Evolutionary conservation across 2,888 invertebrate genomes (phyloP).

Genomic region (Drosophila gaucha): DNA sequence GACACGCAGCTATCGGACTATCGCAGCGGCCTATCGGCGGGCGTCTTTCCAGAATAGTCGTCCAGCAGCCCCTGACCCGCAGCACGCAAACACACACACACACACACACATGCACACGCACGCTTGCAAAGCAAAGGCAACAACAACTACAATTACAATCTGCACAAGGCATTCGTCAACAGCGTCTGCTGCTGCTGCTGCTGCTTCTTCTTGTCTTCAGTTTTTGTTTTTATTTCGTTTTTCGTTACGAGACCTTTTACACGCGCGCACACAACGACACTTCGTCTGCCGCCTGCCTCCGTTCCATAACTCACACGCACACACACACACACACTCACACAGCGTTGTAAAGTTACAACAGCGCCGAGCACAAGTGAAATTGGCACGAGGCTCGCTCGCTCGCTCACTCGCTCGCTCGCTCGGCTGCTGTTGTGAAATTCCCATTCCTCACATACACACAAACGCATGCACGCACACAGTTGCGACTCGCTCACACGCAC

Average conservation of each 20-base stretch:
- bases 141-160: slow-evolving; percentile 39
- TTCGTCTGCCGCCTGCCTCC: slow-evolving; percentile 33
- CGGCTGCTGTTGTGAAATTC: slow-evolving; percentile 72
- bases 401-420: slow-evolving; percentile 27
- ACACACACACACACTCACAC: slow-evolving; percentile 4
- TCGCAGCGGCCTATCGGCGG: slow-evolving; percentile 23
- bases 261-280: slow-evolving; percentile 54
- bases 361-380: slow-evolving; percentile 67
- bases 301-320: not conserved
- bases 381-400: slow-evolving; percentile 59
- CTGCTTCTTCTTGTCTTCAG: slow-evolving; percentile 67
- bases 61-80: slow-evolving; percentile 36
- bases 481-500: slow-evolving; percentile 52
- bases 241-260: slow-evolving; percentile 74
- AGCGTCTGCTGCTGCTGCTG: slow-evolving; percentile 24
- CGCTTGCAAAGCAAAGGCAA: slow-evolving; percentile 3
- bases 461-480: slow-evolving; percentile 4
- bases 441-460: slow-evolving; percentile 56
- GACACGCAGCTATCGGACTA: slow-evolving; percentile 25
- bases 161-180: slow-evolving; percentile 45
- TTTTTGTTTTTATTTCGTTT: slow-evolving; percentile 75
- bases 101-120: not conserved
- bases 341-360: slow-evolving; percentile 59
- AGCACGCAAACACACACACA: slow-evolving; percentile 29
- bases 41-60: slow-evolving; percentile 15